Evolutionary conservation across 2,888 invertebrate genomes (phyloP), one percentile per base, ranked within the genome.

Genomic region (Diarsia rubi): DNA sequence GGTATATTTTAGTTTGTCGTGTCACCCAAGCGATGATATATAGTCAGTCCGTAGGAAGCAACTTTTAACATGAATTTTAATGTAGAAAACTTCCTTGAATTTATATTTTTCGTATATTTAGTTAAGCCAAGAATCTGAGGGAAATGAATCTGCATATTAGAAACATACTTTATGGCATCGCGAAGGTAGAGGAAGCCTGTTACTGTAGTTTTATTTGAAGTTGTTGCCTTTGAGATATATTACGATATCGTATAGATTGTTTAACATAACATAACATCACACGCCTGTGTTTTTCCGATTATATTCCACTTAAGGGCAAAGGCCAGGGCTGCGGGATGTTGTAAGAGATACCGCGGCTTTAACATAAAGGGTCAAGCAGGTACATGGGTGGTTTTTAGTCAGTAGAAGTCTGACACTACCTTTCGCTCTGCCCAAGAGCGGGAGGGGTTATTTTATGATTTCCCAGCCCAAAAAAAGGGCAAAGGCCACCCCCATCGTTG

Each of bases 61-160:
- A 80, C 73, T 85, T 88, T 73, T 45, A 85, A 74, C 78, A 79
- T 81, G 76, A 83, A 86, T 86, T 88, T 83, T 75, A 81, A 86
- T 86, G 81, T 83, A 72, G 76, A 69, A 75, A 84, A 88, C 71
- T 83, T 88, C 69, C 60, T 69, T 75, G 86, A 75, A 79, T 73
- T 83, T 83, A 71, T 83, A 83, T 75, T 79, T 81, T 83, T 72
- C 67, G 60, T 75, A 63, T 71, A 84, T 73, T 78, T 70, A 73
- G 44, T 83, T 62, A 78, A 75, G 82, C 85, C 75, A 69, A 67
- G 85, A 81, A 54, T 81, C 52, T 27, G 52, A 54, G 31, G 80
- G 81, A 84, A 84, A 69, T 59, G 52, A 66, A 81, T 81, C 24
- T 67, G 42, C 85, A 81, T 81, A 81, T 81, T 69, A 75, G 62